A percentile compares a stretch with the other conserved stretches of the same genome.
phyloP scores from a whole-genome alignment of 23 tunicate species.

The Styela clava region DNA sequence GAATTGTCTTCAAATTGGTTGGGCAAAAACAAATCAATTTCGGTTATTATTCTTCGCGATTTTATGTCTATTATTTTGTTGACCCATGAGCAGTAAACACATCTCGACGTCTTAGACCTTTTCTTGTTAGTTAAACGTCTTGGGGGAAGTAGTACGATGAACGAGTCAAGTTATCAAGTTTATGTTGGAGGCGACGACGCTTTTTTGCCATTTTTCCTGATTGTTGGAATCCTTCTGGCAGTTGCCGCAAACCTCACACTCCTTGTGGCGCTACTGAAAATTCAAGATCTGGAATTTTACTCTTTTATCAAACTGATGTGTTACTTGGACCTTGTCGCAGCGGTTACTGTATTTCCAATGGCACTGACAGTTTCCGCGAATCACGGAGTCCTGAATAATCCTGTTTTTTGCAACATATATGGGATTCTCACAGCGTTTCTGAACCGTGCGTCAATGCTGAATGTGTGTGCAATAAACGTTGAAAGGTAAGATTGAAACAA shows the following conservation, averaged over 20 bases:
- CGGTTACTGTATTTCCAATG: neutral
- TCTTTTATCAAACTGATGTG: constrained; percentile 16
- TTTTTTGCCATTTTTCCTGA: constrained; percentile 27
- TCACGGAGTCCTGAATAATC: neutral
- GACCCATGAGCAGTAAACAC: neutral
- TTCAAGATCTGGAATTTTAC: neutral
- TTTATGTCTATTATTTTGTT: neutral
- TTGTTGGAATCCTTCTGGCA: neutral
- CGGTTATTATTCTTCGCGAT: neutral
- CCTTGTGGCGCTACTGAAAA: neutral
- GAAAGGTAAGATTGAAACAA: constrained; percentile 16
- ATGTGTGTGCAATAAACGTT: constrained; percentile 17
- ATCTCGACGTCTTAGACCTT: neutral
- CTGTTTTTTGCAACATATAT: neutral
- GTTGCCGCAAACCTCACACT: constrained; percentile 6
- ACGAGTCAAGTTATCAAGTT: neutral
- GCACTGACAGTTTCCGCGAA: neutral
- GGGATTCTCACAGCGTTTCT: constrained; percentile 12
- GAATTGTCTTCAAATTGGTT: too few species aligned
- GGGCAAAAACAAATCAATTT: neutral
- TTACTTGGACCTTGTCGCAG: constrained; percentile 16
- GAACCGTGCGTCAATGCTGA: constrained; percentile 20
- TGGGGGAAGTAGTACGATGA: too few species aligned
- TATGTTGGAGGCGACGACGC: constrained; percentile 2
- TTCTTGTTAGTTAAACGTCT: too few species aligned